phyloP scores from a whole-genome alignment of 2,113 vertebrate genomes.

The Mobula hypostoma region DNA sequence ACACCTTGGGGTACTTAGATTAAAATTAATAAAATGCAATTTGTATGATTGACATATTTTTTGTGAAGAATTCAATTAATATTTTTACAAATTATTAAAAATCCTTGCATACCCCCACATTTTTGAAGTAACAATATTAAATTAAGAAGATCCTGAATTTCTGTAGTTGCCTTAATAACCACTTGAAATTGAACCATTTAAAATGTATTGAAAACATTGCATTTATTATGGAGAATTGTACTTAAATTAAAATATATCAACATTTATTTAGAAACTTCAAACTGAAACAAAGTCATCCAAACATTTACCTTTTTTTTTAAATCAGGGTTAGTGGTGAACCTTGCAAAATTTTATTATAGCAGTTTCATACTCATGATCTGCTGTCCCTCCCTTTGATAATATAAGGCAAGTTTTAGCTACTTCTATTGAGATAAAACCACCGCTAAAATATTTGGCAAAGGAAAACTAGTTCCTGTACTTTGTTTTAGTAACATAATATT shows the following conservation, averaged over 20 bases:
- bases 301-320: background rate
- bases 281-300: background rate
- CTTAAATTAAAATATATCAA: slow-evolving; percentile 4
- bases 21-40: slow-evolving; percentile 12
- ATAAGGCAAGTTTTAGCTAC: background rate
- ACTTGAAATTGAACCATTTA: background rate
- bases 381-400: background rate
- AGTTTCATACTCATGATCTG: background rate
- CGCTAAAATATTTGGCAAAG: background rate
- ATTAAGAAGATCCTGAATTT: background rate
- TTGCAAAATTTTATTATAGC: background rate
- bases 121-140: background rate
- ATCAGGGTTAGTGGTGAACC: background rate
- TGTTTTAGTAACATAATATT: background rate
- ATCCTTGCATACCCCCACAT: background rate
- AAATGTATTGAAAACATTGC: background rate
- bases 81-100: too few species aligned
- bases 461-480: background rate
- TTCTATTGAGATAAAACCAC: background rate
- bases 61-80: too few species aligned
- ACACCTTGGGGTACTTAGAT: background rate
- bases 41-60: background rate
- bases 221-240: background rate
- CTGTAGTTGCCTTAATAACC: background rate
- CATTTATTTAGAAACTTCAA: background rate